A percentile compares a stretch with the other conserved stretches of the same genome.
phyloP scores from a whole-genome alignment of 1,140 invertebrate species.

The Pentalonia nigronervosa region DNA sequence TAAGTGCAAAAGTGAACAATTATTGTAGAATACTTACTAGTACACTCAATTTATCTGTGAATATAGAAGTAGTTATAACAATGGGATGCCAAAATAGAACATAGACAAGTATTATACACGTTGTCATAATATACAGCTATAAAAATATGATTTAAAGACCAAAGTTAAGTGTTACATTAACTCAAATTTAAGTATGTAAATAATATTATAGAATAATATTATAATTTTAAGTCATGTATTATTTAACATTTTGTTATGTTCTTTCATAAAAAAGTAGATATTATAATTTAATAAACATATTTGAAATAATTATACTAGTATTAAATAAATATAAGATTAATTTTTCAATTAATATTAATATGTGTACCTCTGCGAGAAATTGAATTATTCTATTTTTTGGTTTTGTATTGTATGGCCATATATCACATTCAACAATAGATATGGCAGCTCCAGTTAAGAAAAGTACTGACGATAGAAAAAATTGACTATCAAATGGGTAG shows the following conservation, averaged over 20 bases:
- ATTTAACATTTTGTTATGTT: neutral
- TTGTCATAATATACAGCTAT: conserved; percentile 28
- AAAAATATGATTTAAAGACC: neutral
- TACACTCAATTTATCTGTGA: neutral
- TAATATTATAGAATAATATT: neutral
- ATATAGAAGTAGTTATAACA: conserved; percentile 12
- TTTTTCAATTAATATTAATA: neutral
- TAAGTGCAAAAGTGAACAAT: neutral
- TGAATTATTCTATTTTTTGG: conserved; percentile 4
- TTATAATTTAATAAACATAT: neutral
- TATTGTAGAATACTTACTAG: neutral
- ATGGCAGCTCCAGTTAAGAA: conserved; percentile 8
- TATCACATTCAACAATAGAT: neutral
- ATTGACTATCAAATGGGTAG: conserved; percentile 29
- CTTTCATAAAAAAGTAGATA: neutral
- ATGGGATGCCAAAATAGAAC: conserved; percentile 41
- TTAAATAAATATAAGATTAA: neutral
- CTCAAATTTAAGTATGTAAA: neutral
- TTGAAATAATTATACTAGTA: neutral
- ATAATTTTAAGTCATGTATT: neutral
- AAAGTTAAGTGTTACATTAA: neutral
- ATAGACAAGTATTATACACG: neutral
- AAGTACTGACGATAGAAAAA: neutral
- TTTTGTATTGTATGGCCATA: conserved; percentile 34
- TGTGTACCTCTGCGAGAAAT: conserved; percentile 12